Percentiles rank a stretch among this genome's conserved stretches.
These are phyloP conservation scores for Eulithis prunata DNA, from an alignment of 2,888 invertebrate genomes.

Conservation along the genomic window DNA sequence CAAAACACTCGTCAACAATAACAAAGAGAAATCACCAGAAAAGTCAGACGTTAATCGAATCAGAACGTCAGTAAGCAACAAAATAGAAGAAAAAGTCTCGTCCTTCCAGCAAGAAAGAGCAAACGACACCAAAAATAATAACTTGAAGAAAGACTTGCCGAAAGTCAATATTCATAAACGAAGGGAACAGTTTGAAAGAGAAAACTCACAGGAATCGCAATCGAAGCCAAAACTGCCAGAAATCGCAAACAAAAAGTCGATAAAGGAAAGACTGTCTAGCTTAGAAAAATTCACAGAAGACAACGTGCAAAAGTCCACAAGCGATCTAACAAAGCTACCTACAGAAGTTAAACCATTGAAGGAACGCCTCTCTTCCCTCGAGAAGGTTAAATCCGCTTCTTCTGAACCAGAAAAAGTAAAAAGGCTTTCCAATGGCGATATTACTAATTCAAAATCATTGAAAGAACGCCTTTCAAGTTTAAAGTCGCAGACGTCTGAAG, in stretches of 20 bases:
- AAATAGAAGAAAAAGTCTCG: slow-evolving; percentile 86
- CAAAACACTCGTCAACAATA: slow-evolving; percentile 75
- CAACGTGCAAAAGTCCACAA: slow-evolving; percentile 73
- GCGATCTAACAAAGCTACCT: slow-evolving; percentile 79
- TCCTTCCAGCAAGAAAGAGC: slow-evolving; percentile 83
- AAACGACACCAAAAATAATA: slow-evolving; percentile 75
- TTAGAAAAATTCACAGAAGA: slow-evolving; percentile 88
- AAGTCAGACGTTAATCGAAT: slow-evolving; percentile 75
- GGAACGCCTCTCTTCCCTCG: slow-evolving; percentile 86
- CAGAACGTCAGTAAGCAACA: slow-evolving; percentile 80
- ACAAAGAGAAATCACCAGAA: slow-evolving; percentile 77
- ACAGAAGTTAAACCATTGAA: slow-evolving; percentile 86
- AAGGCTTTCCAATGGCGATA: slow-evolving; percentile 75
- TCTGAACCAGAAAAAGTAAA: slow-evolving; percentile 77
- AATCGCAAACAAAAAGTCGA: slow-evolving; percentile 87
- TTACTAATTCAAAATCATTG: slow-evolving; percentile 71
- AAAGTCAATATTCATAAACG: slow-evolving; percentile 93
- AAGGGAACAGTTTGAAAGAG: slow-evolving; percentile 92
- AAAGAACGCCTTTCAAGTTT: slow-evolving; percentile 79
- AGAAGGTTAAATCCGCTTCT: slow-evolving; percentile 79
- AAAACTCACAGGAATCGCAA: slow-evolving; percentile 82
- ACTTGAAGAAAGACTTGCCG: slow-evolving; percentile 86
- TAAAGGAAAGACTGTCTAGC: slow-evolving; percentile 88
- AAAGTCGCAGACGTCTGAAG: slow-evolving; percentile 76
- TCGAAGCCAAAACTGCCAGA: slow-evolving; percentile 85